Evolutionary conservation across 2,888 invertebrate genomes (phyloP), one percentile per base, ranked within the genome.

Genomic region (Therioaphis trifolii): DNA sequence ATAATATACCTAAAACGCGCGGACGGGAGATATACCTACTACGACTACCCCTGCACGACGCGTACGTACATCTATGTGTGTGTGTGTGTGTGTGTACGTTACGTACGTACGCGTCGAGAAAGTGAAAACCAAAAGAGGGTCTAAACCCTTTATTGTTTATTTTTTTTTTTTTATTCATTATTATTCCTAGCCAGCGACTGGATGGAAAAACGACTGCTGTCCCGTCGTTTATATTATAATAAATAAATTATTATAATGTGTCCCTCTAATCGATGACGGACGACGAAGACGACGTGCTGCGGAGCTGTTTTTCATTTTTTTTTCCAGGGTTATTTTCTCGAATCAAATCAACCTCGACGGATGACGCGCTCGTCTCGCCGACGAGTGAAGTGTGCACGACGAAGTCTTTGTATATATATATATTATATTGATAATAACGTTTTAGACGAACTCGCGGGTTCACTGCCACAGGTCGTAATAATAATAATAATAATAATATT

Each of bases 71-170:
- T 11, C 12, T 43, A 68, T 24, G 43, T 43, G 43, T 43, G 43
- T 43, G 43, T 43, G 43, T 43, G 43, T 43, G 43, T 43, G 43
- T 43, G 46, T 46, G 21, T 55, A 9, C n/a, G 55, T 55, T 2
- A 55, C 55, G 55, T 12, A 15, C 24, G 15, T 29, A 0, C 15
- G 27, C 14, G 63, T 55, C 35, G 14, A 76, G 46, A 76, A 63
- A 63, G 46, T 15, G 29, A 63, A 76, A 76, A 75, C 27, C 43
- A 24, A 76, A 61, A 68, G 52, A 66, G 77, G 77, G 77, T 78
- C 35, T 78, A 35, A 52, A 78, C 66, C 77, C 77, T 78, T 68
- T 77, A 35, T 35, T 35, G 35, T 35, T 35, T 35, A 7, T 35
- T 35, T 35, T 35, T 35, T 35, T 35, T 35, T 66, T 29, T 58